phyloP scores from a whole-genome alignment of 2,797 vertebrate species.

The Arnoldichthys spilopterus region DNA sequence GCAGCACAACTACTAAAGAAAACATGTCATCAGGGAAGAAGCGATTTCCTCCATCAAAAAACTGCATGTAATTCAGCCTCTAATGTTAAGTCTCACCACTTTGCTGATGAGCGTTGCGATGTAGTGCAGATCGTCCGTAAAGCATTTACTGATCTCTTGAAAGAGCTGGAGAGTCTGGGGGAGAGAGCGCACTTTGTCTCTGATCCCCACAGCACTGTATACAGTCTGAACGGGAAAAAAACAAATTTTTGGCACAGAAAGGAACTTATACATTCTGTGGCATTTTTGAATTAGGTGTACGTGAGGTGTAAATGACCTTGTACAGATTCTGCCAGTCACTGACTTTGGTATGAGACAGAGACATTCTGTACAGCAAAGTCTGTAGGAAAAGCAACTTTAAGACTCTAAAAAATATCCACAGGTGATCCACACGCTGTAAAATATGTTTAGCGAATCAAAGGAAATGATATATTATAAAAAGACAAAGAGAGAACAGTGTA shows the following conservation, averaged over 20 bases:
- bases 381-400: conserved; percentile 60
- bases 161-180: conserved; percentile 89
- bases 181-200: conserved; percentile 86
- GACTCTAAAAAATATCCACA: neutral
- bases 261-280: neutral
- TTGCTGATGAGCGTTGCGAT: conserved; percentile 88
- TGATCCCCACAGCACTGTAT: conserved; percentile 88
- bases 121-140: conserved; percentile 88
- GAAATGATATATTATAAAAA: neutral
- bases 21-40: neutral
- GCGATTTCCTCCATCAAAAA: no score
- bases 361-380: conserved; percentile 91
- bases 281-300: neutral
- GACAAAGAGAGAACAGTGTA: no score
- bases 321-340: conserved; percentile 93
- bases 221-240: conserved; percentile 75
- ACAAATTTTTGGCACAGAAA: neutral
- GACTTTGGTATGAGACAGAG: conserved; percentile 89
- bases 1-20: no score
- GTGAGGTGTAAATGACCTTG: conserved; percentile 76
- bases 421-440: neutral
- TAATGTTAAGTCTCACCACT: conserved; percentile 78
- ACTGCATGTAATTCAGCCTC: neutral
- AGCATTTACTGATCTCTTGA: conserved; percentile 81
- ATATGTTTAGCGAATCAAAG: neutral